Base-by-base conservation (phyloP, 2,113 vertebrate species). In the Hiodon alosoides region DNA sequence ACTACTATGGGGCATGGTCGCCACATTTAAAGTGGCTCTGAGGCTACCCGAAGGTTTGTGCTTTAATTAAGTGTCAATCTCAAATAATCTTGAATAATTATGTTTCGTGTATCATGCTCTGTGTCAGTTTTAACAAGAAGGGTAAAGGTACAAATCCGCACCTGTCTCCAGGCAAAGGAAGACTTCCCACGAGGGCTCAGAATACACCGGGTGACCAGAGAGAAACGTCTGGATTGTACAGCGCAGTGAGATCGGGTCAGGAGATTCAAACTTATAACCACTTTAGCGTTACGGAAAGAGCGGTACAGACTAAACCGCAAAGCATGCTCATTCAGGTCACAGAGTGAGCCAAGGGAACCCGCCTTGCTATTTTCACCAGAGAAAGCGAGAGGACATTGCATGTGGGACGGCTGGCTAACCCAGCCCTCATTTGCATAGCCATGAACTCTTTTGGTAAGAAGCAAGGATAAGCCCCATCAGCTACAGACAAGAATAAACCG, bases 31-130 rank as follows among this genome's bases (percentile, higher is more conserved):
- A 76, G 69, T 59, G 54, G 59, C 16, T 47, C 31, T 31, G 7
- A 76, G 74, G 71, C 64, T 68, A 47, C 75, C 73, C 76, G 61
- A 66, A 76, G 46, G 8, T 14, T 31, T 47, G 11, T 3, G 2
- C 74, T 76, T 78, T 81, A 81, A 84, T 84, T 78, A 78, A 78
- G 69, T 79, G 76, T 78, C 81, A 84, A 65, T 82, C 73, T 77
- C 69, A 17, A 69, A 66, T 46, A 68, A 79, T 71, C 69, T 74
- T 71, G 31, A 31, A 31, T 76, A 77, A 81, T 80, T 83, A 76
- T 77, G 71, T 78, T 75, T 69, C 52, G 47, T 31, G 65, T 77
- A 72, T 78, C 73, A 74, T 77, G 76, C 79, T 79, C 72, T 79
- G 66, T n/a, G 65, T 68, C 70, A 69, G 61, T 61, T 68, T 74